Conservation (phyloP, 2,888 invertebrate genomes). For the Papilio gigon region DNA sequence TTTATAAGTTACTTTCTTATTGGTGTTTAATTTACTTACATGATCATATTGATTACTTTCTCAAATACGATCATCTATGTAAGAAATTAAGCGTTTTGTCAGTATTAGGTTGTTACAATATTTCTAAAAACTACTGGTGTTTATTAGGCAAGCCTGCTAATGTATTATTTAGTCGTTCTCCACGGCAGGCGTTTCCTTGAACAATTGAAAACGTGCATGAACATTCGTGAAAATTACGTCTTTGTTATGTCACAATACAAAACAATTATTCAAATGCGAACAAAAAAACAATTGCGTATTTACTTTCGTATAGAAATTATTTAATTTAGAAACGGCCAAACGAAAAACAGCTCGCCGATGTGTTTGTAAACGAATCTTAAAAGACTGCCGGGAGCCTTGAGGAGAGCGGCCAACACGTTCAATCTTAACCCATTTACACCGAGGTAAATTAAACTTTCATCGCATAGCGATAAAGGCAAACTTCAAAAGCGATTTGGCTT, state of each 20-base stretch:
- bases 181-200: not conserved
- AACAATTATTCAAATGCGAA: constrained; percentile 20
- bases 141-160: not conserved
- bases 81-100: not conserved
- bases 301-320: constrained; percentile 69
- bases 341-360: constrained; percentile 69
- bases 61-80: not conserved
- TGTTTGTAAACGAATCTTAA: constrained; percentile 74
- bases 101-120: not conserved
- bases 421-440: constrained; percentile 63
- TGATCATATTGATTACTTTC: not conserved
- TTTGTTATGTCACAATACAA: constrained; percentile 36
- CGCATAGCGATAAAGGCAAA: constrained; percentile 52
- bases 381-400: constrained; percentile 70
- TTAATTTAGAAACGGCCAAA: constrained; percentile 66
- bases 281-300: constrained; percentile 53
- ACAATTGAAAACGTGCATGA: constrained; percentile 10
- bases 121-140: not conserved
- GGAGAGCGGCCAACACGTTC: constrained; percentile 71
- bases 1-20: constrained; percentile 32
- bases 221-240: constrained; percentile 29
- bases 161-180: constrained; percentile 4
- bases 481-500: constrained; percentile 50
- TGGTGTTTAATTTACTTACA: constrained; percentile 28
- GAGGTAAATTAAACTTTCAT: constrained; percentile 54